Percentiles rank a stretch among this genome's conserved stretches.
Conservation (phyloP, 2,113 vertebrate species). For the Callorhinus ursinus region DNA sequence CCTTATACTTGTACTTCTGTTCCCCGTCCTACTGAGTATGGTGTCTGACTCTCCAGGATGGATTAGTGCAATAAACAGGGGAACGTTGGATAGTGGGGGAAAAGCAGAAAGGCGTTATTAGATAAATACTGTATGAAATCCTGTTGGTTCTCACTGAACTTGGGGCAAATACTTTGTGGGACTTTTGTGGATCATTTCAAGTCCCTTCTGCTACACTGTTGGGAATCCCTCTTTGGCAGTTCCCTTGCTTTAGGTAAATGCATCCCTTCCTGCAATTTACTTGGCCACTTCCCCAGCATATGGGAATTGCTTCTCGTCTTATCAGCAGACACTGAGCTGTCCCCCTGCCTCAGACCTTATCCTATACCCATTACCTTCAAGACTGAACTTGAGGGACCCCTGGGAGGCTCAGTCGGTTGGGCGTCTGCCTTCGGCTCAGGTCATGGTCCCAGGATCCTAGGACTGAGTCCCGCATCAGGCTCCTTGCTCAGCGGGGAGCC, state of each 20-base stretch:
- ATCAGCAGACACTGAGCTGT: not conserved
- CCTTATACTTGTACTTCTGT: not conserved
- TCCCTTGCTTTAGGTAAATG: not conserved
- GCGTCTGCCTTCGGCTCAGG: too few relatives aligned
- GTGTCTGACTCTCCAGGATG: not conserved
- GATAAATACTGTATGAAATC: not conserved
- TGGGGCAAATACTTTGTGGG: not conserved
- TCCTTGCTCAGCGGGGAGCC: too few relatives aligned
- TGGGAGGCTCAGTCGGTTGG: too few relatives aligned
- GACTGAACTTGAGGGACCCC: not conserved
- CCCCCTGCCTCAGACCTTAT: not conserved
- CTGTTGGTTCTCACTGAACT: not conserved
- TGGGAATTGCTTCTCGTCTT: not conserved
- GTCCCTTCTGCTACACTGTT: not conserved
- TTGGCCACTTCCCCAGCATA: not conserved
- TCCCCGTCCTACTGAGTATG: not conserved
- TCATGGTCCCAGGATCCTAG: too few relatives aligned
- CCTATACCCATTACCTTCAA: too few relatives aligned
- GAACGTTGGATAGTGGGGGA: rapidly evolving
- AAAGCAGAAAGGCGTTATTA: not conserved
- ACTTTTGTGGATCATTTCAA: not conserved
- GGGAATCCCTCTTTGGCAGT: not conserved
- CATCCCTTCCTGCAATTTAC: not conserved
- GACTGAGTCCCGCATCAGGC: too few relatives aligned
- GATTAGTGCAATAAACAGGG: not conserved